Evolutionary conservation across 1,140 invertebrate genomes (phyloP).

Genomic region (Ceratosolen fusciceps): DNA sequence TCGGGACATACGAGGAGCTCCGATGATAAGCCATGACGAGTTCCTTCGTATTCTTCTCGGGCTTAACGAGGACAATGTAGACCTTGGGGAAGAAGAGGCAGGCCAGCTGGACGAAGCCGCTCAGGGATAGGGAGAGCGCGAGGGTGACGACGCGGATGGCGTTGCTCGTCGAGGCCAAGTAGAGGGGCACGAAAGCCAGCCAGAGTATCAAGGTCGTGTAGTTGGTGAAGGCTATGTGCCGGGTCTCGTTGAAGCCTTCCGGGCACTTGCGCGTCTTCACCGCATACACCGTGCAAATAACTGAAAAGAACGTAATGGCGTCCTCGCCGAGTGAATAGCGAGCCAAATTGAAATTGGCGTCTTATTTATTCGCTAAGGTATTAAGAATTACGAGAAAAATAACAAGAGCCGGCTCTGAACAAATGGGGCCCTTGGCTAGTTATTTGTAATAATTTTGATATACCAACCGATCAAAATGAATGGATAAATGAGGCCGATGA

Average conservation of each 20-base stretch:
- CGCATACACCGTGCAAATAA: conserved; percentile 80
- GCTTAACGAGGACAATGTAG: conserved; percentile 78
- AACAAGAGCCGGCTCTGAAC: too few species aligned
- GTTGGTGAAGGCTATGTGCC: conserved; percentile 83
- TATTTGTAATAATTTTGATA: conserved; percentile 17
- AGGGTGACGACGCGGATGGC: conserved; percentile 73
- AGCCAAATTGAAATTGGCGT: too few species aligned
- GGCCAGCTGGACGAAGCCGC: conserved; percentile 70
- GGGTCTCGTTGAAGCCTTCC: conserved; percentile 83
- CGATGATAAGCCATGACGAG: conserved; percentile 71
- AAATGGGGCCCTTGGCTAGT: too few species aligned
- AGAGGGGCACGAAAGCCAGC: conserved; percentile 83
- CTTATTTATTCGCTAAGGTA: too few species aligned
- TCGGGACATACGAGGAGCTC: conserved; percentile 53
- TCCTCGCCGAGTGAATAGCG: too few species aligned
- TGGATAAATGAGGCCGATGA: conserved; percentile 74
- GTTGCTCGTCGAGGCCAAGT: conserved; percentile 70
- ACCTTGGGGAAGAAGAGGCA: conserved; percentile 78
- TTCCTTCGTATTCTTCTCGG: conserved; percentile 79
- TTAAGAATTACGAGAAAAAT: too few species aligned
- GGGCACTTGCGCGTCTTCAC: conserved; percentile 84
- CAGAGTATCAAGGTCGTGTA: conserved; percentile 85
- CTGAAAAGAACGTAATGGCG: conserved; percentile 55
- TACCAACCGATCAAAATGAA: conserved; percentile 70
- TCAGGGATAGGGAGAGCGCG: conserved; percentile 73